A percentile compares a stretch with the other conserved stretches of the same genome.
phyloP scores from a whole-genome alignment of 2,113 vertebrate genomes.

The Crotalus tigris region DNA sequence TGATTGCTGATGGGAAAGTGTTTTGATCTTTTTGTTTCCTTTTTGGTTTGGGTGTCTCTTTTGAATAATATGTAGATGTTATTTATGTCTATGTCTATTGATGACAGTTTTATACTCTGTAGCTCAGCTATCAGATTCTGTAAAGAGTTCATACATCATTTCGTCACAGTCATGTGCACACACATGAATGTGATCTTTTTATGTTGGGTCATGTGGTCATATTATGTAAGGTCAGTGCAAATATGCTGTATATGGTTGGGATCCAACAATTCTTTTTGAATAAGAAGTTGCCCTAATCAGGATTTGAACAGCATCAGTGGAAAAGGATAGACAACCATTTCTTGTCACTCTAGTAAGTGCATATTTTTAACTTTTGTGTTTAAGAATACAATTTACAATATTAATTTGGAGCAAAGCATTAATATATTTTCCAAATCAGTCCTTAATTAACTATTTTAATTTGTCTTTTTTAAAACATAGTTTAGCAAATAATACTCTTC shows the following conservation, averaged over 20 bases:
- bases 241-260: not conserved
- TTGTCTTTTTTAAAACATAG: not conserved
- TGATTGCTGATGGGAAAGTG: not conserved
- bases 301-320: not conserved
- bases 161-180: not conserved
- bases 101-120: not conserved
- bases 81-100: not conserved
- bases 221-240: not conserved
- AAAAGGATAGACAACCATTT: not conserved
- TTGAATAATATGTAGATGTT: not conserved
- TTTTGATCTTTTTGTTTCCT: not conserved
- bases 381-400: not conserved
- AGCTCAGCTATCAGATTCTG: not conserved
- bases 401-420: not conserved
- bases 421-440: not conserved
- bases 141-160: not conserved
- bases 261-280: not conserved
- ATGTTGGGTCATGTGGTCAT: no score
- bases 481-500: not conserved
- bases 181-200: not conserved
- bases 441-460: not conserved
- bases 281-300: not conserved
- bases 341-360: not conserved
- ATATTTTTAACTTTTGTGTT: not conserved
- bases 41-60: not conserved